phyloP scores from a whole-genome alignment of 2,888 invertebrate genomes.

The Lacanobia wlatinum region DNA sequence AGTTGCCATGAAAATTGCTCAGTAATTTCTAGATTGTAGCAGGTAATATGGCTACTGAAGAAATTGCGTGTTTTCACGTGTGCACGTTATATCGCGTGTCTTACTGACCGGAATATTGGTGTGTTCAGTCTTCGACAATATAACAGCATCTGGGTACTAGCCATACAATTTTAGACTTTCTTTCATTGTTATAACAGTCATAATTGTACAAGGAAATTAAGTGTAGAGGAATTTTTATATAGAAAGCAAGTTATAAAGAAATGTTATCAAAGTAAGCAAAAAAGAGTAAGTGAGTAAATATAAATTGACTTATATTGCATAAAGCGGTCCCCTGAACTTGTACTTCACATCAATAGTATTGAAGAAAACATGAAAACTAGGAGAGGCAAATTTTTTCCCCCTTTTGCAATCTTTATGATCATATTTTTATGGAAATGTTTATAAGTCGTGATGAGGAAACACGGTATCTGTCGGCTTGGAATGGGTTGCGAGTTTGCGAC shows the following conservation, averaged over 20 bases:
- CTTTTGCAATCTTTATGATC: slow-evolving; percentile 45
- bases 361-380: slow-evolving; percentile 22
- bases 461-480: slow-evolving; percentile 27
- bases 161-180: slow-evolving; percentile 44
- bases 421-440: slow-evolving; percentile 59
- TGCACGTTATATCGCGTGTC: slow-evolving; percentile 75
- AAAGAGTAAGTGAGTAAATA: not conserved
- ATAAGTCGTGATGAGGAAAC: slow-evolving; percentile 33
- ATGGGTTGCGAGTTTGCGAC: slow-evolving; percentile 29
- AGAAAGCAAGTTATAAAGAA: slow-evolving; percentile 50
- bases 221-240: slow-evolving; percentile 29
- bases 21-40: slow-evolving; percentile 69
- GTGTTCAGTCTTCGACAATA: slow-evolving; percentile 57
- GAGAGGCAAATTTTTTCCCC: slow-evolving; percentile 27
- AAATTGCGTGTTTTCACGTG: slow-evolving; percentile 68
- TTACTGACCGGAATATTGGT: slow-evolving; percentile 66
- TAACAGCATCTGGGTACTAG: slow-evolving; percentile 39
- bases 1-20: slow-evolving; percentile 60
- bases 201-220: slow-evolving; percentile 2
- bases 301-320: slow-evolving; percentile 5
- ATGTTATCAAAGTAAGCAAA: slow-evolving; percentile 11
- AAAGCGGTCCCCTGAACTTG: not conserved
- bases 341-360: slow-evolving; percentile 9
- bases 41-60: slow-evolving; percentile 66
- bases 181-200: not conserved